Base-by-base conservation (phyloP, 2,113 vertebrate species). In the Scortum barcoo region DNA sequence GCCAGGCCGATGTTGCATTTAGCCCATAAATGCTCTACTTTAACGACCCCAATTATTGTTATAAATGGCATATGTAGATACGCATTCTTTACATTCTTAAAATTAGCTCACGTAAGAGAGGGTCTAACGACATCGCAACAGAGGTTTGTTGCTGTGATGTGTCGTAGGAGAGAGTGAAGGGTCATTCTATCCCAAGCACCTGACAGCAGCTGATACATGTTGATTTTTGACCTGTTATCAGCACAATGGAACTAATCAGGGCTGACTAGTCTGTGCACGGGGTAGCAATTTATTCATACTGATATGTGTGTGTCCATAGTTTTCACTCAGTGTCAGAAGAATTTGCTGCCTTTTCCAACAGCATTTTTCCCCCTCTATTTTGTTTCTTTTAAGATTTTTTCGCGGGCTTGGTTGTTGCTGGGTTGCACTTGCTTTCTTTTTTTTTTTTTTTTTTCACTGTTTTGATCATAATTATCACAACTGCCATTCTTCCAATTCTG, bases 1-100 rank as follows among this genome's bases (percentile, higher is more conserved):
- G 82, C 78, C 70, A 57, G 72, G 86, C 75, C 89, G 65, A 79
- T 48, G 68, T 88, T 90, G 80, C 91, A 91, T 91, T 90, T 91
- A 92, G 89, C 86, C 70, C 78, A 78, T 92, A 92, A 93, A 94
- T 90, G 85, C 66, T 83, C 73, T 38, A 77, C 80, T 87, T 90
- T 92, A 92, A 93, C 86, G 85, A 88, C 85, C 80, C 69, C 87
- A 90, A 90, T 94, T 91, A 92, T 88, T 90, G 84, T 86, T 92
- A 88, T 87, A 89, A 90, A 91, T 68, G 73, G 76, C 68, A 86
- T 72, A 91, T 88, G 76, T 89, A 86, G 57, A 90, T 81, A 73
- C 68, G 72, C 74, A 85, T 85, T 80, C 76, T 82, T 81, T 86
- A 66, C 75, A 78, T 90, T 78, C 40, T 83, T 72, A 67, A 67